phyloP scores from a whole-genome alignment of 2,113 vertebrate genomes.

The Colossoma macropomum region DNA sequence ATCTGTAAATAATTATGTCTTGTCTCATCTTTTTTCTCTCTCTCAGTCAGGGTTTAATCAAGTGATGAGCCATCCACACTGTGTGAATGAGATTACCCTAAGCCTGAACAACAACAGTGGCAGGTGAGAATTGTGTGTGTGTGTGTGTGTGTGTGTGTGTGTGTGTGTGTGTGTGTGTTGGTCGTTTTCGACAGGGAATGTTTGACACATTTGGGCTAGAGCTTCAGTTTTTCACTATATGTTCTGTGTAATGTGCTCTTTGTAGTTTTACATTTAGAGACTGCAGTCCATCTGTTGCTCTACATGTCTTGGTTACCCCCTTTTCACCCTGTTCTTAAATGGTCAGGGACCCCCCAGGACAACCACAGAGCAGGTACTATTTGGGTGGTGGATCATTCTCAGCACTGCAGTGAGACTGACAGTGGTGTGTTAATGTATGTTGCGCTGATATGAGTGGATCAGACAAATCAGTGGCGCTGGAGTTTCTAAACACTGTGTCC shows the following conservation, averaged over 20 bases:
- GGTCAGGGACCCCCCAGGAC: too few species aligned
- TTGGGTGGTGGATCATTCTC: too few species aligned
- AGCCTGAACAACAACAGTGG: conserved; percentile 91
- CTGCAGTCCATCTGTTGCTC: not conserved
- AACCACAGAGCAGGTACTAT: too few species aligned
- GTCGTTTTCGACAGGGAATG: not conserved
- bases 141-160: conserved; percentile 30
- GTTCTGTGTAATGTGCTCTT: too few species aligned
- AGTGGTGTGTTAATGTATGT: too few species aligned
- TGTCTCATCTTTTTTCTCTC: conserved; percentile 7
- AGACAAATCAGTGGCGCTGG: too few species aligned
- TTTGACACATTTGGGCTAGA: not conserved
- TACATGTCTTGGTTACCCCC: too few species aligned
- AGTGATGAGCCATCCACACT: conserved; percentile 92
- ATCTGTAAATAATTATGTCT: not conserved
- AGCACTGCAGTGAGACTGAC: too few species aligned
- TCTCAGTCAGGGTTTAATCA: conserved; percentile 91
- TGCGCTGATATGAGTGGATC: too few species aligned
- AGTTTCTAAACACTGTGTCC: too few species aligned
- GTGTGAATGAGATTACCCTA: conserved; percentile 93
- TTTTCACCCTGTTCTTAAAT: not conserved
- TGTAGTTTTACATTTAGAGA: not conserved
- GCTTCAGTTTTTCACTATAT: too few species aligned
- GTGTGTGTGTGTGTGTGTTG: not conserved
- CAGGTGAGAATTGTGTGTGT: conserved; percentile 84